Evolutionary conservation across 2,113 vertebrate species (phyloP).

Genomic region (Elgaria multicarinata): DNA sequence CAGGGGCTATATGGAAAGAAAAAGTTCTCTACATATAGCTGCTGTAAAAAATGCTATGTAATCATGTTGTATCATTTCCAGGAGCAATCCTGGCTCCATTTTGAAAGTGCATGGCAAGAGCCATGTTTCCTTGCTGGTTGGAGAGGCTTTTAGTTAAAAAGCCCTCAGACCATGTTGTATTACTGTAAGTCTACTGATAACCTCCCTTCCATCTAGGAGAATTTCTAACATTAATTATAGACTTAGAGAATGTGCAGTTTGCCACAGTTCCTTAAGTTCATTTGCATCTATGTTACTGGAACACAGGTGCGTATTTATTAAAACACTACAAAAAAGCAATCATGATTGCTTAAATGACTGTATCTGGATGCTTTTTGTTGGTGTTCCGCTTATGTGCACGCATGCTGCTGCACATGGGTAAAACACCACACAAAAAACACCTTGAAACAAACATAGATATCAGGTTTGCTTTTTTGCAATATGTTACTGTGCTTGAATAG

Average conservation of each 20-base stretch:
- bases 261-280: too few relatives aligned
- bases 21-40: not conserved
- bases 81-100: not conserved
- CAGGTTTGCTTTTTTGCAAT: not conserved
- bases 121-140: not conserved
- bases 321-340: too few relatives aligned
- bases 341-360: too few relatives aligned
- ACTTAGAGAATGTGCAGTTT: too few relatives aligned
- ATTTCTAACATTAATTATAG: not conserved
- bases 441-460: too few relatives aligned
- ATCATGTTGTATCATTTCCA: not conserved
- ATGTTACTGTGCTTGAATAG: not conserved
- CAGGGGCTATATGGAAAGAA: not conserved
- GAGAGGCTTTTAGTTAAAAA: too few relatives aligned
- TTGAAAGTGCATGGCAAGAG: not conserved
- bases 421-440: not conserved
- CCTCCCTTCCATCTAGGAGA: not conserved
- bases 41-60: not conserved
- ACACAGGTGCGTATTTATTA: too few relatives aligned
- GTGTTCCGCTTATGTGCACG: not conserved
- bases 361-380: too few relatives aligned
- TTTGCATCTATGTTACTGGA: too few relatives aligned
- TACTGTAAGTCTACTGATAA: not conserved
- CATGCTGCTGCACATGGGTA: too few relatives aligned
- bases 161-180: not conserved